Evolutionary conservation across 2,888 invertebrate genomes (phyloP).

Genomic region (Euzetes globulus): DNA sequence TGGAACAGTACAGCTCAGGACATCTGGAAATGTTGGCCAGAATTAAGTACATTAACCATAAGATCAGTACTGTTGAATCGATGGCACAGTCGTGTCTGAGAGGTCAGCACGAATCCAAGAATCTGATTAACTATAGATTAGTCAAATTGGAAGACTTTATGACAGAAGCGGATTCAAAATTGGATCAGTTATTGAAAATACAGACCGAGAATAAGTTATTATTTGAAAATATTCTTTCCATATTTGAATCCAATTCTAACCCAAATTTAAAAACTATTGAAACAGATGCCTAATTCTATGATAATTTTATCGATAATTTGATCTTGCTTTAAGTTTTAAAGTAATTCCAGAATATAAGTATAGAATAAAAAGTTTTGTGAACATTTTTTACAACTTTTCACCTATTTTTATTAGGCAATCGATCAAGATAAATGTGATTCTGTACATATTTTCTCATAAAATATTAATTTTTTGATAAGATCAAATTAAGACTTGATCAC

Average conservation of each 20-base stretch:
- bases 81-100: background rate
- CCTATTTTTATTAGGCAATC: too few species aligned
- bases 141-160: background rate
- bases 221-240: background rate
- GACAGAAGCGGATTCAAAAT: background rate
- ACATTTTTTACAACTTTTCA: too few species aligned
- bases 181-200: background rate
- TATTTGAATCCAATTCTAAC: background rate
- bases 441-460: too few species aligned
- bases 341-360: too few species aligned
- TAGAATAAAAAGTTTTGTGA: too few species aligned
- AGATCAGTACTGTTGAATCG: background rate
- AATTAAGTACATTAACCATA: slow-evolving; percentile 10
- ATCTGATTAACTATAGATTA: background rate
- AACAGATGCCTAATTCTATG: too few species aligned
- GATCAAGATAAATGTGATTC: too few species aligned
- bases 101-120: background rate
- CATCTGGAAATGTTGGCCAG: slow-evolving; percentile 10
- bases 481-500: too few species aligned
- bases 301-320: too few species aligned
- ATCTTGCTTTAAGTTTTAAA: too few species aligned
- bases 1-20: slow-evolving; percentile 13
- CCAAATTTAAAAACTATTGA: too few species aligned
- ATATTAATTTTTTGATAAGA: too few species aligned
- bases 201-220: background rate